Evolutionary conservation across 2,797 vertebrate genomes (phyloP).

Genomic region (Cuculus canorus): DNA sequence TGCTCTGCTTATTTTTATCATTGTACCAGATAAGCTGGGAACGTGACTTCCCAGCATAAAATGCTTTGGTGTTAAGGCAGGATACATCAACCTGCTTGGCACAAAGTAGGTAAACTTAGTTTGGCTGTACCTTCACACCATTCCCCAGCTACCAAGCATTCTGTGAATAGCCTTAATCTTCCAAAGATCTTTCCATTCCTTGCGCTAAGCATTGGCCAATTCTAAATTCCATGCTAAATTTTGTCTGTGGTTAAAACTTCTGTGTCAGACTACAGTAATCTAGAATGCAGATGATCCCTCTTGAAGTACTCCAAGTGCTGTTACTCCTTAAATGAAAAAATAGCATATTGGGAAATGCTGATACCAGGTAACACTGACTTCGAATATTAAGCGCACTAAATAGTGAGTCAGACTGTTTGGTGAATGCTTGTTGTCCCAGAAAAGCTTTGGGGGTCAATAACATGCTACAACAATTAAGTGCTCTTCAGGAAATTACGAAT

Average conservation of each 20-base stretch:
- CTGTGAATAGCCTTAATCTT: conserved; percentile 46
- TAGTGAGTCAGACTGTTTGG: conserved; percentile 38
- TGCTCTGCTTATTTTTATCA: conserved; percentile 51
- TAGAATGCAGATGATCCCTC: conserved; percentile 58
- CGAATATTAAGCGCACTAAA: conserved; percentile 29
- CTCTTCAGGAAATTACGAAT: conserved; percentile 42
- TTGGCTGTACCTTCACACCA: conserved; percentile 68
- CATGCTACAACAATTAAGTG: conserved; percentile 2
- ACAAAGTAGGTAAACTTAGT: conserved; percentile 61
- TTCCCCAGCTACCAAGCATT: conserved; percentile 55
- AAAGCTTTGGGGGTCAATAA: conserved; percentile 44
- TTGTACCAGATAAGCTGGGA: conserved; percentile 60
- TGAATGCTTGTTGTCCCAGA: conserved; percentile 31
- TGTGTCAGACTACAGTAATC: conserved; percentile 43
- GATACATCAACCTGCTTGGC: conserved; percentile 63
- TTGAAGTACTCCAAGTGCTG: conserved; percentile 55
- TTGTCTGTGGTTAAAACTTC: conserved; percentile 56
- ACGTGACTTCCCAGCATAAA: conserved; percentile 65
- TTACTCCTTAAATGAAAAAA: conserved; percentile 41
- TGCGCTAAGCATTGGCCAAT: conserved; percentile 74
- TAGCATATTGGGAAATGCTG: conserved; percentile 38
- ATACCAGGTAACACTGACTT: neutral
- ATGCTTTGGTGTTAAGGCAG: conserved; percentile 60
- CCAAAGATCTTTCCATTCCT: conserved; percentile 53
- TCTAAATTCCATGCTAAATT: conserved; percentile 75